Percentiles rank a stretch among this genome's conserved stretches.
phyloP scores from a whole-genome alignment of 2,888 invertebrate genomes.

The Toxonevra muliebris region DNA sequence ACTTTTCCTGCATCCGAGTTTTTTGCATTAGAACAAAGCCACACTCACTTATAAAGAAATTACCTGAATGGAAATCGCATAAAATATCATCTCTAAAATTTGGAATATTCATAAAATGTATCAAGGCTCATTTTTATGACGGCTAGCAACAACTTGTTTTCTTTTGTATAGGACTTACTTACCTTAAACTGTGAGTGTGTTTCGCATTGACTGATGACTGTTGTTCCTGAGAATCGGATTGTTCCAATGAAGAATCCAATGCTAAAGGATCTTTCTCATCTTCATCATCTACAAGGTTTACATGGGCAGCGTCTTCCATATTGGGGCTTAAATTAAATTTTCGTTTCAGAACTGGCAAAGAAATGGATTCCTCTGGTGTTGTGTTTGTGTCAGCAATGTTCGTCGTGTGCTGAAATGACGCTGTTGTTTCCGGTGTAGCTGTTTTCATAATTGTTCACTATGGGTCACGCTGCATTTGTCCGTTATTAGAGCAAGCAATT shows the following conservation, averaged over 20 bases:
- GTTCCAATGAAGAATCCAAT: slow-evolving; percentile 50
- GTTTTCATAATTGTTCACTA: slow-evolving; percentile 22
- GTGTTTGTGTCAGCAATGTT: not conserved
- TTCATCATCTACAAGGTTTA: slow-evolving; percentile 59
- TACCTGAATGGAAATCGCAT: too few species aligned
- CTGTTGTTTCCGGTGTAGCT: slow-evolving; percentile 17
- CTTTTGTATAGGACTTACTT: too few species aligned
- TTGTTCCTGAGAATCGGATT: slow-evolving; percentile 14
- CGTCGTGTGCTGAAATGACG: slow-evolving; percentile 8
- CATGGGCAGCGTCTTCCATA: slow-evolving; percentile 44
- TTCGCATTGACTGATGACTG: slow-evolving; percentile 67
- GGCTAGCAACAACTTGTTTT: not conserved
- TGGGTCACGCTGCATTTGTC: too few species aligned
- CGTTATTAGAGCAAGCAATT: too few species aligned
- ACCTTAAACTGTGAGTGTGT: slow-evolving; percentile 74
- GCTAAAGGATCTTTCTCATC: slow-evolving; percentile 64
- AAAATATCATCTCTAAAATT: too few species aligned
- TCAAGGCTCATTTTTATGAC: not conserved
- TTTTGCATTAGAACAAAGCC: too few species aligned
- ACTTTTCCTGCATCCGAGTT: too few species aligned
- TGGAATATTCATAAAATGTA: too few species aligned
- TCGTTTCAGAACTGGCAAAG: slow-evolving; percentile 12
- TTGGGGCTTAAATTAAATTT: slow-evolving; percentile 16
- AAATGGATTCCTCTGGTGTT: slow-evolving; percentile 13
- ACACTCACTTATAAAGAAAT: too few species aligned